Percentiles rank a stretch among this genome's conserved stretches.
Evolutionary conservation across 2,888 invertebrate species (phyloP).

Genomic region (Ypsolopha sequella): DNA sequence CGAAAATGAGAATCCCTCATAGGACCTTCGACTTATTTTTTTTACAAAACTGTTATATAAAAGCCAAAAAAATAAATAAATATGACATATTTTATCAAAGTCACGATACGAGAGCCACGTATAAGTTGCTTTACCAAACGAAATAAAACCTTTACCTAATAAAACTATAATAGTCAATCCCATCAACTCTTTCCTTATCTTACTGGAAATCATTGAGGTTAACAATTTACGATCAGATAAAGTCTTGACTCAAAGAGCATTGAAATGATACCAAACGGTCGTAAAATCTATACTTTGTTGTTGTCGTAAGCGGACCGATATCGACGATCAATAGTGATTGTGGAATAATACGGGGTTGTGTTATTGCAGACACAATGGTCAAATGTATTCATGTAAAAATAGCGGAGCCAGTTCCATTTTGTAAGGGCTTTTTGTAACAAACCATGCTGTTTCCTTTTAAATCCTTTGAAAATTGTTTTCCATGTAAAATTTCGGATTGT

Average conservation of each 20-base stretch:
- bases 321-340: conserved; percentile 11
- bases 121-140: too few relatives aligned
- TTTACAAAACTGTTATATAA: too few relatives aligned
- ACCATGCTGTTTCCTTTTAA: not conserved
- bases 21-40: too few relatives aligned
- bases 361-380: too few relatives aligned
- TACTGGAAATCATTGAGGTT: not conserved
- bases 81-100: too few relatives aligned
- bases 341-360: not conserved
- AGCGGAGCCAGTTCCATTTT: not conserved
- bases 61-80: too few relatives aligned
- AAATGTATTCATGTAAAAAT: too few relatives aligned
- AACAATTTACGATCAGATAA: not conserved
- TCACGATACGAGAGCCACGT: too few relatives aligned
- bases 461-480: not conserved
- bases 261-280: conserved; percentile 13
- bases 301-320: conserved; percentile 22
- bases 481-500: too few relatives aligned
- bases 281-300: conserved; percentile 41
- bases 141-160: not conserved
- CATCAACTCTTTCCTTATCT: not conserved
- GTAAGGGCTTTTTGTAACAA: not conserved
- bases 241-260: not conserved
- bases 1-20: too few relatives aligned
- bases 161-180: not conserved